Conservation (phyloP, 2,113 vertebrate species). For the Anas platyrhynchos region DNA sequence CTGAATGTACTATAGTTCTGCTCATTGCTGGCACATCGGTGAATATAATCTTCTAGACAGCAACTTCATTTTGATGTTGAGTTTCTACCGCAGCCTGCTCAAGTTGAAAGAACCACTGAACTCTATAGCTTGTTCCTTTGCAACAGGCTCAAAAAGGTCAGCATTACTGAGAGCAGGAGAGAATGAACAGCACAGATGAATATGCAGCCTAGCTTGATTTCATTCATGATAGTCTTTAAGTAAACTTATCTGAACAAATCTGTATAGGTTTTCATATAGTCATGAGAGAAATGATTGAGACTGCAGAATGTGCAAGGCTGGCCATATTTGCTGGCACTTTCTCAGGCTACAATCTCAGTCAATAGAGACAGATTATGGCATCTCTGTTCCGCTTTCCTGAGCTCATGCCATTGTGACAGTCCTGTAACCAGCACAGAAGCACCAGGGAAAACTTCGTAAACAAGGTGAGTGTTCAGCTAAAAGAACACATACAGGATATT, state of each 20-base stretch:
- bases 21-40: background rate
- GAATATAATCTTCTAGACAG: background rate
- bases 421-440: background rate
- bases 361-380: background rate
- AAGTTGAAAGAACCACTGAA: background rate
- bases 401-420: background rate
- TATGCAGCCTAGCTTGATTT: background rate
- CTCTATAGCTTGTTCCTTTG: background rate
- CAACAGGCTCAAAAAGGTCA: background rate
- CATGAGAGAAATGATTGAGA: background rate
- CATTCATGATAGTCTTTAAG: background rate
- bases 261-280: background rate
- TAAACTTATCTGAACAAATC: background rate
- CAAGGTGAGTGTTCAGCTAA: background rate
- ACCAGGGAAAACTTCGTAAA: background rate
- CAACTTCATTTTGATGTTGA: background rate
- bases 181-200: background rate
- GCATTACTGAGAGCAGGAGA: background rate
- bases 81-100: background rate
- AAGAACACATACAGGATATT: background rate
- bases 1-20: background rate
- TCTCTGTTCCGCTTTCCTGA: background rate
- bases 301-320: background rate
- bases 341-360: background rate
- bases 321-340: background rate